Percentiles rank a stretch among this genome's conserved stretches.
These are phyloP conservation scores for Enteromius viviparus DNA, from an alignment of 2,797 vertebrate species.

Conservation along the genomic window DNA sequence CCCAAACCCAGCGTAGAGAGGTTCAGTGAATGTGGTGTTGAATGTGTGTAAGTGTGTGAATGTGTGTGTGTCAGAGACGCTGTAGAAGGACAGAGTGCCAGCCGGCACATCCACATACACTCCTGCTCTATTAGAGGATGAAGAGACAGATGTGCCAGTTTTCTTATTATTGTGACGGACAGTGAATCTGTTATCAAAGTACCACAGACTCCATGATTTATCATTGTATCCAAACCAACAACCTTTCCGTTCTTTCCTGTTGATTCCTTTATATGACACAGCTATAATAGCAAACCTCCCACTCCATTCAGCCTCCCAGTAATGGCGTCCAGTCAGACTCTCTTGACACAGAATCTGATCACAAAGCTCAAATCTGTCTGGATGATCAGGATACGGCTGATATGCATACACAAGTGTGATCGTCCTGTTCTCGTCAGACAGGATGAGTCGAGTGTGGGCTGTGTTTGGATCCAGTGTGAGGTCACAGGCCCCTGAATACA, in stretches of 20 bases:
- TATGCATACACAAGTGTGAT: neutral
- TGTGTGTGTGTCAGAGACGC: neutral
- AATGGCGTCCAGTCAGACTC: neutral
- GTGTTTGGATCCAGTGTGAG: constrained; percentile 1
- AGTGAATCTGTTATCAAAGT: neutral
- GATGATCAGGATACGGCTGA: neutral
- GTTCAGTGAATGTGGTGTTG: neutral
- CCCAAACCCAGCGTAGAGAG: neutral
- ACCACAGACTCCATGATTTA: neutral
- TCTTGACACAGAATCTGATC: neutral
- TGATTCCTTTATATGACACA: constrained; percentile 1
- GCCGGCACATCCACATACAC: neutral
- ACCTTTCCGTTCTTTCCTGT: neutral
- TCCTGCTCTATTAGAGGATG: neutral
- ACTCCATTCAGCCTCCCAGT: constrained; percentile 23
- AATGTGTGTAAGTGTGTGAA: neutral
- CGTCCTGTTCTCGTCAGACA: too few species aligned
- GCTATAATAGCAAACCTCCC: neutral
- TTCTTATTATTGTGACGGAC: neutral
- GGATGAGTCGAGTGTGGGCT: neutral
- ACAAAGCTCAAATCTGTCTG: neutral
- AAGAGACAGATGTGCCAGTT: neutral
- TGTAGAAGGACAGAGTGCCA: neutral
- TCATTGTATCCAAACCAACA: constrained; percentile 2
- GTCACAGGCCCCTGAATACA: neutral